These are phyloP conservation scores for Reinhardtius hippoglossoides DNA, from an alignment of 2,113 vertebrate genomes.

Conservation along the genomic window DNA sequence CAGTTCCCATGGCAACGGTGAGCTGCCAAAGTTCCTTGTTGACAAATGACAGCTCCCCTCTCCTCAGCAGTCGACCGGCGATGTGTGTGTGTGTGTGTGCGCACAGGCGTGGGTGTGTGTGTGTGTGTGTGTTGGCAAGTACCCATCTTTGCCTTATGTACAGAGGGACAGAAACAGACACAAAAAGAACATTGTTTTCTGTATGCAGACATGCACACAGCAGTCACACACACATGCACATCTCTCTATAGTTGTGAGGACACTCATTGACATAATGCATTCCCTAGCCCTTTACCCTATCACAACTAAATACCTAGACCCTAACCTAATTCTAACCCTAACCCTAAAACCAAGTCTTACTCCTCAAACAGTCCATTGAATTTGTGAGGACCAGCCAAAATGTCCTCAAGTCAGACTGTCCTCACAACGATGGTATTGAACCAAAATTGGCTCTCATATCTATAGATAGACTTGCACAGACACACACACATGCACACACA, in stretches of 20 bases:
- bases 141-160: conserved; percentile 78
- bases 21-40: conserved; percentile 90
- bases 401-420: no score
- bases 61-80: conserved; percentile 78
- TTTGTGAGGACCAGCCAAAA: no score
- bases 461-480: no score
- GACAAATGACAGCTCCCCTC: conserved; percentile 89
- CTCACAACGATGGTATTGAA: no score
- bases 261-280: not conserved
- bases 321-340: no score
- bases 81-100: conserved; percentile 75
- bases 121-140: conserved; percentile 80
- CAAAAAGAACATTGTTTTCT: conserved; percentile 37
- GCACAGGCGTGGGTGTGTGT: conserved; percentile 71
- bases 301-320: no score
- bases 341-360: no score
- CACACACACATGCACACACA: not conserved
- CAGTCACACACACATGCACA: not conserved
- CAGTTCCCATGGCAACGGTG: conserved; percentile 92
- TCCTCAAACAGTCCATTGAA: no score
- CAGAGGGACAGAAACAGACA: conserved; percentile 18
- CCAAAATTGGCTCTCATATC: no score
- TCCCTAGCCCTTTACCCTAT: no score
- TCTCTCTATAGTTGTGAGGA: not conserved
- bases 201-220: conserved; percentile 32